phyloP scores from a whole-genome alignment of 2,888 invertebrate species.

The Brachyptera risi region DNA sequence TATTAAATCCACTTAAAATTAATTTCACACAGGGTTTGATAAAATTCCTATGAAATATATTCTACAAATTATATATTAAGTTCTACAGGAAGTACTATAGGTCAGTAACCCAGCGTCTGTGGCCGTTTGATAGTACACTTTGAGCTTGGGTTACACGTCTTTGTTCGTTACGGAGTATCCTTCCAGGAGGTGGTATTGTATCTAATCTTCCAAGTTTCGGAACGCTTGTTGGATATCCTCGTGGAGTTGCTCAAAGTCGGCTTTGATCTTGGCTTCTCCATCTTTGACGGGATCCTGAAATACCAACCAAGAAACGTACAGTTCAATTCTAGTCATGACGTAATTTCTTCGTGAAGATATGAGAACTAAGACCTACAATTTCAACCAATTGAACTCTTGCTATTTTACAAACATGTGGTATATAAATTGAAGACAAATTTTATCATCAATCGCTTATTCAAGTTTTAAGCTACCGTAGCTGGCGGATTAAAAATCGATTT shows the following conservation, averaged over 20 bases:
- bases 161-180: constrained; percentile 14
- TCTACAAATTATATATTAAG: constrained; percentile 12
- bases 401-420: too few relatives aligned
- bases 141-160: background rate
- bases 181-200: background rate
- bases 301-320: constrained; percentile 14
- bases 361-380: too few relatives aligned
- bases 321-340: too few relatives aligned
- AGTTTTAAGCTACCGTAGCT: too few relatives aligned
- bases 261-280: constrained; percentile 94
- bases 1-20: background rate
- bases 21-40: constrained; percentile 10
- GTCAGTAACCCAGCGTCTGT: constrained; percentile 1
- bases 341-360: too few relatives aligned
- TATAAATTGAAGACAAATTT: too few relatives aligned
- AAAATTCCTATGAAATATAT: constrained; percentile 11
- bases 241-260: constrained; percentile 93
- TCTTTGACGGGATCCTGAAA: constrained; percentile 94
- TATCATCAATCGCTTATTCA: too few relatives aligned
- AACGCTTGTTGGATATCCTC: constrained; percentile 98
- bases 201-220: constrained; percentile 96
- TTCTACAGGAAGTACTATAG: constrained; percentile 18
- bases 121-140: constrained; percentile 8
- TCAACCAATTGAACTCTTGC: too few relatives aligned
- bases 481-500: too few relatives aligned